These are phyloP conservation scores for Polyergus mexicanus DNA, from an alignment of 1,140 invertebrate species.

Conservation along the genomic window DNA sequence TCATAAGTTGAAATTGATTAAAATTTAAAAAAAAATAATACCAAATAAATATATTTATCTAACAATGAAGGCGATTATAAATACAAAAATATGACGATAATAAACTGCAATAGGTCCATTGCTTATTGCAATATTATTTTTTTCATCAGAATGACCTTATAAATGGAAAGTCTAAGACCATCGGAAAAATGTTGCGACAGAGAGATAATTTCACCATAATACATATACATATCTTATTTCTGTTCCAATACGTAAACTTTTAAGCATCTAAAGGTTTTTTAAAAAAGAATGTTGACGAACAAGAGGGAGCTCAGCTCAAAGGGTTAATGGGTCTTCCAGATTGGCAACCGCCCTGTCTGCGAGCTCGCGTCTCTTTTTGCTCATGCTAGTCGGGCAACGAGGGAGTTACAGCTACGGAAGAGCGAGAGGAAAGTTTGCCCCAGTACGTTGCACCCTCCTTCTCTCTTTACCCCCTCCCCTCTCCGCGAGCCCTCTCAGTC, in stretches of 20 bases:
- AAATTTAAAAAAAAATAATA: neutral
- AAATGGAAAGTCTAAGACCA: neutral
- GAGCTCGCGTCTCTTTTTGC: constrained; percentile 71
- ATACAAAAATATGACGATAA: no score
- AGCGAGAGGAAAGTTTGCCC: constrained; percentile 77
- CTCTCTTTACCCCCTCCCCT: constrained; percentile 42
- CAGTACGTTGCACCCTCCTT: constrained; percentile 82
- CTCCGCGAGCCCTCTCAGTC: constrained; percentile 42
- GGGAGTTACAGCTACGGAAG: constrained; percentile 34
- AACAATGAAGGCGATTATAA: neutral
- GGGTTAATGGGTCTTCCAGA: constrained; percentile 80
- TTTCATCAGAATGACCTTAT: neutral
- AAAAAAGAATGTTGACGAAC: constrained; percentile 41
- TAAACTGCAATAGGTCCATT: neutral
- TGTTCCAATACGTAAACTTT: neutral
- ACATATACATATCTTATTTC: neutral
- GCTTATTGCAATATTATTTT: neutral
- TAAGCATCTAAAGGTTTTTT: constrained; percentile 1
- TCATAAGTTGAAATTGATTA: neutral
- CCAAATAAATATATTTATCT: neutral
- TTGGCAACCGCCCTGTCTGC: constrained; percentile 79
- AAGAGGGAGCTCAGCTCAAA: constrained; percentile 46
- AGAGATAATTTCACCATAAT: neutral
- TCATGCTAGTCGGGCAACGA: constrained; percentile 63
- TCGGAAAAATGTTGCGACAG: neutral